A percentile compares a stretch with the other conserved stretches of the same genome.
phyloP scores from a whole-genome alignment of 2,797 vertebrate species.

The Siniperca undulata region DNA sequence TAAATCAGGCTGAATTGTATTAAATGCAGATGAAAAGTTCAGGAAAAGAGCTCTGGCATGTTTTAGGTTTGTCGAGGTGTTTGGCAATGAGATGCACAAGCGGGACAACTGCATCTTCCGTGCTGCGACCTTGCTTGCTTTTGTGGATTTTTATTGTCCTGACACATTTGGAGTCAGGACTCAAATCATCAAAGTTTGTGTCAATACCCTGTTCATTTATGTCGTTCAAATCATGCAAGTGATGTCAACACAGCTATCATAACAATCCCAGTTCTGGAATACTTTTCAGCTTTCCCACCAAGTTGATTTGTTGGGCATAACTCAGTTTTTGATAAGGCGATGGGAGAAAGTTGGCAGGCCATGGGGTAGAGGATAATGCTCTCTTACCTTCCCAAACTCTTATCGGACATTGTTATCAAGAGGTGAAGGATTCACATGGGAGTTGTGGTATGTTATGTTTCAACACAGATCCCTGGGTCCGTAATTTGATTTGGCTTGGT shows the following conservation, averaged over 20 bases:
- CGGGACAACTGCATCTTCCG: too few species aligned
- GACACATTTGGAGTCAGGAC: neutral
- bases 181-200: neutral
- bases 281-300: constrained; percentile 60
- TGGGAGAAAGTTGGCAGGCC: constrained; percentile 34
- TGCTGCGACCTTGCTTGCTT: neutral
- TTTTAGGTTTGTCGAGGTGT: too few species aligned
- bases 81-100: too few species aligned
- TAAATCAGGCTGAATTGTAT: too few species aligned
- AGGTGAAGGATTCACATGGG: constrained; percentile 63
- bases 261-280: neutral
- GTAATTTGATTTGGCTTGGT: constrained; percentile 45
- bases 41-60: too few species aligned
- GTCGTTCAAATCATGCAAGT: neutral
- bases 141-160: neutral
- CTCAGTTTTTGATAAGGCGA: constrained; percentile 48
- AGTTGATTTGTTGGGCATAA: constrained; percentile 23
- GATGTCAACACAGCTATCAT: neutral
- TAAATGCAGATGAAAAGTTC: too few species aligned
- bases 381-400: constrained; percentile 24
- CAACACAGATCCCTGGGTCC: constrained; percentile 31
- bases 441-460: constrained; percentile 52
- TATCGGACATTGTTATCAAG: constrained; percentile 61
- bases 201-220: neutral
- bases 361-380: constrained; percentile 8